Evolutionary conservation across 2,113 vertebrate species (phyloP).

Genomic region (Toxotes jaculatrix): DNA sequence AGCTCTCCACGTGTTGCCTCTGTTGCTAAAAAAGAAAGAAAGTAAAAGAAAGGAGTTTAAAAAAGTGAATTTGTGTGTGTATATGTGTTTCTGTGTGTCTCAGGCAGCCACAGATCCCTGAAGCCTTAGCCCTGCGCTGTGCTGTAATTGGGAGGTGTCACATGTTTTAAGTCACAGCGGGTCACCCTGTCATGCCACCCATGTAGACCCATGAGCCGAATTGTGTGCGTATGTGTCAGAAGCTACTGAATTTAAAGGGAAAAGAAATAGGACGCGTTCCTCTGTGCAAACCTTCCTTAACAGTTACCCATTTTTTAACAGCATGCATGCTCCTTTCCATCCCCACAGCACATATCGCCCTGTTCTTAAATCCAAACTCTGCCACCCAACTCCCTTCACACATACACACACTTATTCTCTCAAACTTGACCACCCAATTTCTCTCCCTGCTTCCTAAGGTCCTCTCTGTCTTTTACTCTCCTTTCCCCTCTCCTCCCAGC

Average conservation of each 20-base stretch:
- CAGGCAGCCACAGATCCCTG: constrained; percentile 31
- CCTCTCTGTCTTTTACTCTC: constrained; percentile 37
- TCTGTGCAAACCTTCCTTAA: constrained; percentile 48
- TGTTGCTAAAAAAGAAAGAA: constrained; percentile 14
- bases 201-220: constrained; percentile 47
- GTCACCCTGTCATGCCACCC: constrained; percentile 63
- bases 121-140: constrained; percentile 21
- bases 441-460: constrained; percentile 12
- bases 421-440: constrained; percentile 42
- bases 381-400: not conserved
- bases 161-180: constrained; percentile 67
- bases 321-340: constrained; percentile 34
- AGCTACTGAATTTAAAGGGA: constrained; percentile 42
- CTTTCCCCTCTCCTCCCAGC: constrained; percentile 54
- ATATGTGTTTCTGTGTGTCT: constrained; percentile 17
- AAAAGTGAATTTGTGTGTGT: constrained; percentile 5
- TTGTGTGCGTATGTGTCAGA: constrained; percentile 32
- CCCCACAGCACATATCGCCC: constrained; percentile 22
- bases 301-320: constrained; percentile 27
- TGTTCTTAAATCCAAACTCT: constrained; percentile 35
- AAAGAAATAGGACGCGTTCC: constrained; percentile 59
- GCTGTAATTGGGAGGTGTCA: constrained; percentile 65
- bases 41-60: not conserved
- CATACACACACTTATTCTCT: constrained; percentile 25
- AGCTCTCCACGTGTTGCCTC: constrained; percentile 20